Conservation (phyloP, 2,113 vertebrate species). For the Grammomys surdaster region DNA sequence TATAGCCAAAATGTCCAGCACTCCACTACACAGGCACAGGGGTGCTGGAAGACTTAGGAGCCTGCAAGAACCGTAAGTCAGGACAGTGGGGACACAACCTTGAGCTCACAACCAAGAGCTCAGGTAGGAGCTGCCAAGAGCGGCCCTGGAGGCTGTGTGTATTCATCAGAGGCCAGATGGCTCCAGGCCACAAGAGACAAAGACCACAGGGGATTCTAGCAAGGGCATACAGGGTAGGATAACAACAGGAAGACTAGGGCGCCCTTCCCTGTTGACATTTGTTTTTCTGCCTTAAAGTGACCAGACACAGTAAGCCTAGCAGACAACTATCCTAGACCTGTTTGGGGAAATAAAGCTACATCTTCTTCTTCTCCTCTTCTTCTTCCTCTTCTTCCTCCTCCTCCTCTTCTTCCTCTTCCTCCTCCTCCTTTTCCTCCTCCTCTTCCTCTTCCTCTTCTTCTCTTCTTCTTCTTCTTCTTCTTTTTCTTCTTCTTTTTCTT, state of each 20-base stretch:
- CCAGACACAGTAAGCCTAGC: neutral
- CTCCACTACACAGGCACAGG: neutral
- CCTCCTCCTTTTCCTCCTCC: too few relatives aligned
- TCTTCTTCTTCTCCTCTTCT: neutral
- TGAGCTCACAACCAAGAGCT: neutral
- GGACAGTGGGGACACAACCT: neutral
- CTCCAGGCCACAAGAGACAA: neutral
- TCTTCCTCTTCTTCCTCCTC: too few relatives aligned
- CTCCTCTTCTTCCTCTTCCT: too few relatives aligned
- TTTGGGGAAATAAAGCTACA: neutral
- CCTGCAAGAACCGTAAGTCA: neutral
- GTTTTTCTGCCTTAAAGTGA: neutral
- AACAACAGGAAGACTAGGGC: neutral
- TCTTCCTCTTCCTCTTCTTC: neutral
- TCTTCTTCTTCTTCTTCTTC: accelerated
- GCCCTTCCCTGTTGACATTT: neutral
- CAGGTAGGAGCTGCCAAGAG: neutral
- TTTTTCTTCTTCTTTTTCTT: neutral
- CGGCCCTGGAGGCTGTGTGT: neutral
- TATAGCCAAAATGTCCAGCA: neutral
- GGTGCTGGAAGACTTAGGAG: neutral
- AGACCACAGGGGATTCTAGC: neutral
- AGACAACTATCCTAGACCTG: neutral
- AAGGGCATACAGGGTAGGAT: neutral
- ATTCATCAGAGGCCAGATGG: neutral